Conservation (phyloP, 2,797 vertebrate genomes). For the Epinephelus malabaricus region DNA sequence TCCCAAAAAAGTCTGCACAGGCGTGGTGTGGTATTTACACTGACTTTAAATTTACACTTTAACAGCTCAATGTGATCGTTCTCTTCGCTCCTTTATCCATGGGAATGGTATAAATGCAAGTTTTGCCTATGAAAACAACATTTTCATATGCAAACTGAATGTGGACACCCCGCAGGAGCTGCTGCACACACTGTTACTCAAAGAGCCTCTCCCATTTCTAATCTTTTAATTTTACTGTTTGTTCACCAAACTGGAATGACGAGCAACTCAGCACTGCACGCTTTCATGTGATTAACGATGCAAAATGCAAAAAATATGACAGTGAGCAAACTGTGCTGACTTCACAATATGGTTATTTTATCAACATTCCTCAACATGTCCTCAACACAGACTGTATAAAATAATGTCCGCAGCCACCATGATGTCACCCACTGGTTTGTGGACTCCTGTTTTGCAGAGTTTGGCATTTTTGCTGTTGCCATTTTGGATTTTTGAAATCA, state of each 20-base stretch:
- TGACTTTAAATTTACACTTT: background rate
- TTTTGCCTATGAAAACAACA: conserved; percentile 14
- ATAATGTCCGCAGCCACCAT: too few relatives aligned
- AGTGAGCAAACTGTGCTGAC: conserved; percentile 15
- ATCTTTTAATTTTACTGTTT: background rate
- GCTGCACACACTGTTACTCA: conserved; percentile 10
- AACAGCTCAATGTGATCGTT: background rate
- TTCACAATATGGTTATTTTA: conserved; percentile 10
- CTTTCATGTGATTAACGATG: conserved; percentile 3
- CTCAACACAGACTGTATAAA: background rate
- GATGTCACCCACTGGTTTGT: too few relatives aligned
- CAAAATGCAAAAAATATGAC: conserved; percentile 5
- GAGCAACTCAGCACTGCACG: background rate
- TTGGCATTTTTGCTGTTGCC: too few relatives aligned
- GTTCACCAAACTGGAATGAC: background rate
- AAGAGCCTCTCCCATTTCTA: conserved; percentile 7
- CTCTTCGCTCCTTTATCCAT: background rate
- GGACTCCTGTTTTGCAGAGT: too few relatives aligned
- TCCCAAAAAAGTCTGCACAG: background rate
- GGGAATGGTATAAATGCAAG: background rate
- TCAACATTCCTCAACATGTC: background rate
- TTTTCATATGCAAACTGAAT: conserved; percentile 21
- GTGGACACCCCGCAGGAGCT: background rate
- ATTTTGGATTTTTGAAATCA: too few relatives aligned
- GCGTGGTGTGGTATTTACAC: background rate